Percentiles rank a stretch among this genome's conserved stretches.
Evolutionary conservation across 1,140 invertebrate species (phyloP).

Genomic region (Drosophila ogumai): DNA sequence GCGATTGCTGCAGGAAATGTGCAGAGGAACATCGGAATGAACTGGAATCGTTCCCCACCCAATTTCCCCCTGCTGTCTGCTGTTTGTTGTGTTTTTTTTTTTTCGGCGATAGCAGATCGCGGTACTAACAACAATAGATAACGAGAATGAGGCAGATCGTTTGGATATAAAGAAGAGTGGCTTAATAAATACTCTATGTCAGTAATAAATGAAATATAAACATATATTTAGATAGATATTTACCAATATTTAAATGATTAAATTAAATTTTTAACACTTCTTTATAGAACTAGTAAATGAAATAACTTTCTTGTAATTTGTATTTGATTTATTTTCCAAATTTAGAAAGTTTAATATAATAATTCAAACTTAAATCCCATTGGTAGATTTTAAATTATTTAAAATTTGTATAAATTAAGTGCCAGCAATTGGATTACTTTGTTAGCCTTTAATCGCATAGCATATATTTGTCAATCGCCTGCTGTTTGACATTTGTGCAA

Average conservation of each 20-base stretch:
- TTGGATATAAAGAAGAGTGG: not conserved
- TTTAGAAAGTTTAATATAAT: not conserved
- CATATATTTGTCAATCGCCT: slow-evolving; percentile 8
- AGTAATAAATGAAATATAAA: not conserved
- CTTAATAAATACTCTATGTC: slow-evolving; percentile 21
- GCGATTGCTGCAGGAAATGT: slow-evolving; percentile 75
- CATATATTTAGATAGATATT: too few species aligned
- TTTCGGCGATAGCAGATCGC: slow-evolving; percentile 76
- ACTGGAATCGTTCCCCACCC: slow-evolving; percentile 55
- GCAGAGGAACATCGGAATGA: slow-evolving; percentile 61
- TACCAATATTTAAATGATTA: too few species aligned
- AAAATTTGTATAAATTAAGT: not conserved
- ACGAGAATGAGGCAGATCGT: slow-evolving; percentile 58
- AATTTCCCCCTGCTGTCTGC: slow-evolving; percentile 13
- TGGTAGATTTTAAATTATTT: not conserved
- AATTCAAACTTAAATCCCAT: not conserved
- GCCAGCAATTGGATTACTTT: too few species aligned
- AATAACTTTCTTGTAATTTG: not conserved
- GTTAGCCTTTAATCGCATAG: not conserved
- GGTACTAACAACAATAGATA: slow-evolving; percentile 77
- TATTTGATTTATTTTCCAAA: not conserved
- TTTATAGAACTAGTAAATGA: not conserved
- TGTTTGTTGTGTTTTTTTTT: slow-evolving; percentile 20
- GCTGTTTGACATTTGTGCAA: not conserved
- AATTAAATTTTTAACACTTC: too few species aligned